Base-by-base conservation (phyloP, 2,888 invertebrate genomes). In the Anarsia innoxiella region DNA sequence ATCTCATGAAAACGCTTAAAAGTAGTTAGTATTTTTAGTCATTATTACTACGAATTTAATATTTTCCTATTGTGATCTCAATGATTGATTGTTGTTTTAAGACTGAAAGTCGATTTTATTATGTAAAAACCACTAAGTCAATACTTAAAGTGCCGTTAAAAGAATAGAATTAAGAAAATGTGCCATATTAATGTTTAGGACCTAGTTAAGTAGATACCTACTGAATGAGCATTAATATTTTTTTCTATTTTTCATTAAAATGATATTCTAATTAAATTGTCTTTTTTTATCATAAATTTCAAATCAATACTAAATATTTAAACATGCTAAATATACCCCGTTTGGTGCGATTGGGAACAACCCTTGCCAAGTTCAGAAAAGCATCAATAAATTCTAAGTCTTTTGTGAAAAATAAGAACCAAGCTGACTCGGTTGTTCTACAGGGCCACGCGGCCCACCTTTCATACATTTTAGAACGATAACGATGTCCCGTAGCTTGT, bases 381-480 rank as follows among this genome's bases (percentile, higher is more conserved):
- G 3, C 15, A 10, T 31, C 15, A 31, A 31, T 31, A 31, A 16
- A 16, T 31, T 31, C 16, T 16, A 31, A 16, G 31, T 15, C n/a
- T 16, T 16, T 31, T 31, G 31, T 11, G 16, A 19, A 3, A 31
- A 3, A 8, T 16, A 16, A 16, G 31, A 16, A 31, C 31, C 31
- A 31, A 16, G 16, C 10, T 1, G 15, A 30, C 31, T 31, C n/a
- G 30, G 10, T 2, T 30, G 31, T 16, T 31, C 29, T 29, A 29
- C 23, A 11, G 30, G 23, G 36, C 36, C 29, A 23, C 29, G 23
- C n/a, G 29, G 28, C 28, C 15, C 35, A 36, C 29, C 4, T 12
- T 12, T 10, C 15, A 13, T 10, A 27, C 13, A 10, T 4, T 29
- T 36, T 30, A 14, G 30, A 13, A 15, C 19, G 29, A 23, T 11